Conservation (phyloP, 2,888 invertebrate species). For the Thymelicus sylvestris region DNA sequence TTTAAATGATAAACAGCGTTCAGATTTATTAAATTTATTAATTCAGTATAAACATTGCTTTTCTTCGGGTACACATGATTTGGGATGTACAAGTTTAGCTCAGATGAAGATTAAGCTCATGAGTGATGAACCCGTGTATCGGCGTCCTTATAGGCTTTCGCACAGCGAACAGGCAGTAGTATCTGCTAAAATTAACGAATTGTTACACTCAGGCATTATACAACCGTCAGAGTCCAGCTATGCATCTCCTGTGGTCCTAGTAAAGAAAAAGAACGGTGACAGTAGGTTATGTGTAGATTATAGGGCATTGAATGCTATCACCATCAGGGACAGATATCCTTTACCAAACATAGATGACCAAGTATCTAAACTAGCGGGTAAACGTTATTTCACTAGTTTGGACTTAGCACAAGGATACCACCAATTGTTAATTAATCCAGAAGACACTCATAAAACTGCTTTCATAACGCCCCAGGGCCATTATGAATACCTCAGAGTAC, state of each 20-base stretch:
- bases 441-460: constrained; percentile 43
- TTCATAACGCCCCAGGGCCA: constrained; percentile 44
- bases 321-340: constrained; percentile 46
- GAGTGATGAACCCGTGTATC: constrained; percentile 40
- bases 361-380: constrained; percentile 43
- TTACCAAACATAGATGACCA: constrained; percentile 48
- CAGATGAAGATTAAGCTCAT: constrained; percentile 45
- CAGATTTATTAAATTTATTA: constrained; percentile 35
- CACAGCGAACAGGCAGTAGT: constrained; percentile 39
- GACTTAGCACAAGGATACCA: constrained; percentile 47
- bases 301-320: constrained; percentile 29
- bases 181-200: constrained; percentile 40
- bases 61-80: constrained; percentile 40
- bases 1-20: constrained; percentile 32
- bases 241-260: constrained; percentile 10
- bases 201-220: constrained; percentile 38
- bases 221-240: constrained; percentile 13
- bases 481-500: constrained; percentile 44
- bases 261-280: constrained; percentile 22
- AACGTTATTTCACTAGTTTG: constrained; percentile 43
- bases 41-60: constrained; percentile 39
- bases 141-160: constrained; percentile 41
- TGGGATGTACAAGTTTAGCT: constrained; percentile 44
- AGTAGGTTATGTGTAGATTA: constrained; percentile 18
- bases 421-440: constrained; percentile 37